These are phyloP conservation scores for Myiotriccus ornatus DNA, from an alignment of 2,797 vertebrate genomes.

Conservation along the genomic window DNA sequence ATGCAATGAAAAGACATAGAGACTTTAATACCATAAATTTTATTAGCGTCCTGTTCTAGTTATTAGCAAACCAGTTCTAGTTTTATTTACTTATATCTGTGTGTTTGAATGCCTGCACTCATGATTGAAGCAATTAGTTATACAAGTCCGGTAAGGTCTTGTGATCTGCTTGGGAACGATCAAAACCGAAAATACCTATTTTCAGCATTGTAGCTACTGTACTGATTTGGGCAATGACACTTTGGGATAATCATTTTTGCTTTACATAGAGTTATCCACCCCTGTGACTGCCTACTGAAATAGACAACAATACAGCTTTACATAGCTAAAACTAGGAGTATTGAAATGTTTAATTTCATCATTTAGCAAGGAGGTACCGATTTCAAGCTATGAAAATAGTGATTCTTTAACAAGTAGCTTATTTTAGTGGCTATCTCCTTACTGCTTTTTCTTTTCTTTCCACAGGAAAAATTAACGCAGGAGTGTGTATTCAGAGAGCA, in stretches of 20 bases:
- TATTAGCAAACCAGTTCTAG: background rate
- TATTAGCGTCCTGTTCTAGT: background rate
- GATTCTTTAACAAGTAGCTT: background rate
- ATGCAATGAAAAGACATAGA: background rate
- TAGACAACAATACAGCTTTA: background rate
- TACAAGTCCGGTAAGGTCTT: background rate
- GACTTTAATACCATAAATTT: background rate
- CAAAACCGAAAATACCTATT: background rate
- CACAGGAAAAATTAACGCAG: conserved; percentile 92
- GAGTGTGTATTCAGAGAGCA: conserved; percentile 96
- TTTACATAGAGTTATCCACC: background rate
- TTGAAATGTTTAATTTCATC: background rate
- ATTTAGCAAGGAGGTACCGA: background rate
- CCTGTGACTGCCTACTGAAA: background rate
- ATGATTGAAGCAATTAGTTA: background rate
- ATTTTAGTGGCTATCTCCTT: conserved; percentile 4
- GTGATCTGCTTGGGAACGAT: background rate
- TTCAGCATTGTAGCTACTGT: background rate
- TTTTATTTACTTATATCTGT: background rate
- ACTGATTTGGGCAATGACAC: background rate
- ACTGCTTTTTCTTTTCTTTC: conserved; percentile 58
- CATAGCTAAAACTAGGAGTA: background rate
- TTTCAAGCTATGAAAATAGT: background rate
- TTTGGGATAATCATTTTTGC: background rate
- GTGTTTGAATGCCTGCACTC: background rate